Evolutionary conservation across 2,797 vertebrate species (phyloP).

Genomic region (Borostomias antarcticus): DNA sequence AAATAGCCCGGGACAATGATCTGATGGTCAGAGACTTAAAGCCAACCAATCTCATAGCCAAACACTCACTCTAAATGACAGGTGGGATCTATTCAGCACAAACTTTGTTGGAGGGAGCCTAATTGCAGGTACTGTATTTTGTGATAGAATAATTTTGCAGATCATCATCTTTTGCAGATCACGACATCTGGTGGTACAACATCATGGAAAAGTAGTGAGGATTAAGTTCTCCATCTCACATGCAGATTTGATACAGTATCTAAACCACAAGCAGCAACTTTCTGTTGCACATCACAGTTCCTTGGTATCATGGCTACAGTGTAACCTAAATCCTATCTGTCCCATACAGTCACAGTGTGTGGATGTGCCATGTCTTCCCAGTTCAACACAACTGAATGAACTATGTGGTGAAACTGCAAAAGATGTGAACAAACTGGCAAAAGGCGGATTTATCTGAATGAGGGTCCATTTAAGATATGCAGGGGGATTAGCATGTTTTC

Average conservation of each 20-base stretch:
- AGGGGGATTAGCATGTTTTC: constrained; percentile 50
- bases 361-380: constrained; percentile 32
- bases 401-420: constrained; percentile 41
- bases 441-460: constrained; percentile 50
- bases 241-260: background rate
- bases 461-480: constrained; percentile 54
- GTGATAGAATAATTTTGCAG: background rate
- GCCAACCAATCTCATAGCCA: constrained; percentile 11
- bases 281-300: background rate
- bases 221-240: background rate
- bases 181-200: too few species aligned
- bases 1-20: constrained; percentile 22
- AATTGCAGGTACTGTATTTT: constrained; percentile 11
- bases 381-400: constrained; percentile 37
- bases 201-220: too few species aligned
- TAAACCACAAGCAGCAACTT: constrained; percentile 7
- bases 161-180: too few species aligned
- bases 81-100: constrained; percentile 1
- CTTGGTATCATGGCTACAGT: constrained; percentile 4
- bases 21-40: constrained; percentile 14
- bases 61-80: constrained; percentile 6
- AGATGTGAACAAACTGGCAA: constrained; percentile 41
- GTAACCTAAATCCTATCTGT: constrained; percentile 3
- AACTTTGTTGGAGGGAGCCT: background rate
- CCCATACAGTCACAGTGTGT: constrained; percentile 11